Percentiles rank a stretch among this genome's conserved stretches.
Conservation (phyloP, 2,888 invertebrate species). For the Trissoscelio sp. region DNA sequence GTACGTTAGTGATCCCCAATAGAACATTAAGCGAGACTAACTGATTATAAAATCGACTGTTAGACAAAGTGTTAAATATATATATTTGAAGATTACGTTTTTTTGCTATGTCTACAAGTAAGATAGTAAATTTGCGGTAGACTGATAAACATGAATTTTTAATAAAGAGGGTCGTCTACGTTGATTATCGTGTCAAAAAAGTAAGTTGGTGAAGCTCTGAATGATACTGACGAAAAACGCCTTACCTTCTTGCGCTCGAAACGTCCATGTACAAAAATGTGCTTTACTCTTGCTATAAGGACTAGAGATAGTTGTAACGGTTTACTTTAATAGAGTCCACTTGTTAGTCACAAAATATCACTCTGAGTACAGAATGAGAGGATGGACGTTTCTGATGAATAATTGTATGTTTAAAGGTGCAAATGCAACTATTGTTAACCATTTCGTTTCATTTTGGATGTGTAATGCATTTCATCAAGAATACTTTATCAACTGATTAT, state of each 20-base stretch:
- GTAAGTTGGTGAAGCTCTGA: slow-evolving; percentile 52
- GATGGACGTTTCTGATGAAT: slow-evolving; percentile 49
- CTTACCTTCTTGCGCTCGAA: slow-evolving; percentile 70
- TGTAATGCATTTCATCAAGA: background rate
- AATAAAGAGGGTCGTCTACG: slow-evolving; percentile 31
- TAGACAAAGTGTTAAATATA: slow-evolving; percentile 49
- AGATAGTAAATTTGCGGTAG: slow-evolving; percentile 36
- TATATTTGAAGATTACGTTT: slow-evolving; percentile 35
- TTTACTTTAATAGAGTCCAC: slow-evolving; percentile 49
- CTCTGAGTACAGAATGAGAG: slow-evolving; percentile 22
- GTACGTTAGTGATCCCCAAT: slow-evolving; percentile 43
- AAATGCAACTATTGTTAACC: slow-evolving; percentile 5
- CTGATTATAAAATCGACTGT: slow-evolving; percentile 51
- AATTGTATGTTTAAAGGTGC: slow-evolving; percentile 18
- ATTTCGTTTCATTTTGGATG: slow-evolving; percentile 8
- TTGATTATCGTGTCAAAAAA: slow-evolving; percentile 38
- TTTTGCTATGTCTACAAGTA: slow-evolving; percentile 53
- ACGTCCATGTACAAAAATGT: slow-evolving; percentile 79
- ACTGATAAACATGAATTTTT: slow-evolving; percentile 36
- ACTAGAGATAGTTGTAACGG: slow-evolving; percentile 47
- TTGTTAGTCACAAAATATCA: slow-evolving; percentile 64
- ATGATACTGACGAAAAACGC: slow-evolving; percentile 60
- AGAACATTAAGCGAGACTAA: slow-evolving; percentile 38
- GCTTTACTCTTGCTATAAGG: slow-evolving; percentile 78
- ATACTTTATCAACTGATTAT: too few relatives aligned